Evolutionary conservation across 2,797 vertebrate genomes (phyloP), one percentile per base, ranked within the genome.

Genomic region (Notoglanidium macrostoma): DNA sequence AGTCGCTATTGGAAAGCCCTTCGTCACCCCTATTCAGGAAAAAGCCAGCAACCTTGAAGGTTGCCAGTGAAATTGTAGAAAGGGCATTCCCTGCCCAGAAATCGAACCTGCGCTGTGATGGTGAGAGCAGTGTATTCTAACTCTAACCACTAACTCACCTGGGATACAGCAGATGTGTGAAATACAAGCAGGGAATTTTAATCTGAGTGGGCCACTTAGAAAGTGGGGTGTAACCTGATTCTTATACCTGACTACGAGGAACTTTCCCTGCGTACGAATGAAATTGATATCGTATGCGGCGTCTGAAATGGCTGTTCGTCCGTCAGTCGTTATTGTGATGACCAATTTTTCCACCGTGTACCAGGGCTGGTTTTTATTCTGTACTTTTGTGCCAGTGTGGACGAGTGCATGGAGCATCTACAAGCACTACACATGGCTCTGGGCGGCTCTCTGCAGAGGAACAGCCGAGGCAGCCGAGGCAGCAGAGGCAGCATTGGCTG

Each of bases 391-490:
- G 14, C 29, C 70, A 96, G 95, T 46, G 2, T 95, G 89, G 93
- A 95, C 51, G 72, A 92, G 0, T 96, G 90, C 70, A 92, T 44
- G 1, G 94, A 95, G 40, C 95, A 95, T 88, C 89, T 96, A 70
- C 93, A 87, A 83, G 90, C 86, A 0, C 86, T 96, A 74, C 93
- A 93, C 88, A 91, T 92, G 92, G 90, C 87, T 78, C 84, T 94
- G 23, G 86, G 70, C 0, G 87, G 92, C 40, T 85, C 90, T 89
- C 1, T 88, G 85, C 84, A 86, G 7, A 90, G 93, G 86, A 93
- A 91, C 85, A 93, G n/a, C 2, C 61, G 89, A 86, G 91, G 92
- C 89, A 90, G 67, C 55, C 23, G 92, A 70, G 87, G 88, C n/a
- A 93, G 93, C 55, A 61, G 91, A 67, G 87, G 88, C 29, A 93